Evolutionary conservation across 1,140 invertebrate genomes (phyloP).

Genomic region (Hetaerina americana): DNA sequence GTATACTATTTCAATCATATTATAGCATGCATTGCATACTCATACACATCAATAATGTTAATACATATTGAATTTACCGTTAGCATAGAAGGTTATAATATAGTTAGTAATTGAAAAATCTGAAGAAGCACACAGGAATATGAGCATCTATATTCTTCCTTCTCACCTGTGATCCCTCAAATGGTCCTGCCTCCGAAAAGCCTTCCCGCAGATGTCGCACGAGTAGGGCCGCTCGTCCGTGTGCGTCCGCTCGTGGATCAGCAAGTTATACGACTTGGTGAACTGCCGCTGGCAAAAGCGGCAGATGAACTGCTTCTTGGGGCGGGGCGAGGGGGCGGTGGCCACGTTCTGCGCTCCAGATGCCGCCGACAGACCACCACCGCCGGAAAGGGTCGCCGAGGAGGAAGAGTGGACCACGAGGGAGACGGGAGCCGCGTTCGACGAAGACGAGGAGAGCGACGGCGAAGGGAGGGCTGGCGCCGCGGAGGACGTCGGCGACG

Average conservation of each 20-base stretch:
- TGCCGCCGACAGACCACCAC: conserved; percentile 1
- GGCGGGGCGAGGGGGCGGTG: conserved; percentile 14
- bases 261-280: conserved; percentile 94
- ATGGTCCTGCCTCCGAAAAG: conserved; percentile 92
- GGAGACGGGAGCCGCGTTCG: conserved; percentile 43
- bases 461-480: conserved; percentile 14
- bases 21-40: no score
- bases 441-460: conserved; percentile 29
- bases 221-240: conserved; percentile 95
- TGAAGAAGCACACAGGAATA: no score
- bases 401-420: conserved; percentile 41
- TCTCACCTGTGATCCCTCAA: conserved; percentile 81
- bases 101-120: no score
- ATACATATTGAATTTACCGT: background rate
- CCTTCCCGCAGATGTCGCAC: conserved; percentile 95
- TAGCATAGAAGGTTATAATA: background rate
- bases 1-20: no score
- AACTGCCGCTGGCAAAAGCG: conserved; percentile 95
- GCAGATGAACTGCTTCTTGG: conserved; percentile 95
- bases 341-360: conserved; percentile 4
- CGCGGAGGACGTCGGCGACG: conserved; percentile 13
- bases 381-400: conserved; percentile 18
- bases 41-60: no score
- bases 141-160: no score
- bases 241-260: conserved; percentile 94